phyloP scores from a whole-genome alignment of 2,888 invertebrate species.

The Halictus quadricinctus region DNA sequence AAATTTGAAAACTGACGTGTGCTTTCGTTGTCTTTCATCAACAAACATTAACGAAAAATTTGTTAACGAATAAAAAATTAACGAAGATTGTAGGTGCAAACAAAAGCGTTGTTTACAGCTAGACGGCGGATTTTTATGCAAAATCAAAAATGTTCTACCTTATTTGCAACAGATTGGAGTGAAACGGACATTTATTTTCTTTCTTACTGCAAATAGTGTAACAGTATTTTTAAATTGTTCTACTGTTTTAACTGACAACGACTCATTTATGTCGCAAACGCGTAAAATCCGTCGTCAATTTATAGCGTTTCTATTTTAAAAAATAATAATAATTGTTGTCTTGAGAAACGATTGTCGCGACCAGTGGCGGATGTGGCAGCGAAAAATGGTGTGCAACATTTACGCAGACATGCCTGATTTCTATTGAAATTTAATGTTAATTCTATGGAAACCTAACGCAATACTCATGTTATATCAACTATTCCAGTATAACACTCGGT shows the following conservation, averaged over 20 bases:
- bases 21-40: too few relatives aligned
- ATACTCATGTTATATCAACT: neutral
- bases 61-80: too few relatives aligned
- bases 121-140: neutral
- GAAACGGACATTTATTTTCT: too few relatives aligned
- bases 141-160: too few relatives aligned
- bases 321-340: neutral
- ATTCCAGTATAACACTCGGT: neutral
- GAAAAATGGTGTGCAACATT: neutral
- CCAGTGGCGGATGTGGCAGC: neutral
- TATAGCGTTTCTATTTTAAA: neutral
- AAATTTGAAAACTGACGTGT: too few relatives aligned
- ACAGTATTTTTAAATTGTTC: neutral
- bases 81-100: too few relatives aligned
- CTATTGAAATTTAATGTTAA: constrained; percentile 30
- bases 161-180: too few relatives aligned
- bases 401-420: neutral
- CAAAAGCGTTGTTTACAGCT: neutral
- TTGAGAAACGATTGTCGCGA: neutral
- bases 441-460: constrained; percentile 26
- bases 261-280: neutral
- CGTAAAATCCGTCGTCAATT: too few relatives aligned
- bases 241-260: neutral
- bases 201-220: neutral
- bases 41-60: too few relatives aligned